Conservation (phyloP, 2,888 invertebrate species). For the Lordiphosa andalusiaca region DNA sequence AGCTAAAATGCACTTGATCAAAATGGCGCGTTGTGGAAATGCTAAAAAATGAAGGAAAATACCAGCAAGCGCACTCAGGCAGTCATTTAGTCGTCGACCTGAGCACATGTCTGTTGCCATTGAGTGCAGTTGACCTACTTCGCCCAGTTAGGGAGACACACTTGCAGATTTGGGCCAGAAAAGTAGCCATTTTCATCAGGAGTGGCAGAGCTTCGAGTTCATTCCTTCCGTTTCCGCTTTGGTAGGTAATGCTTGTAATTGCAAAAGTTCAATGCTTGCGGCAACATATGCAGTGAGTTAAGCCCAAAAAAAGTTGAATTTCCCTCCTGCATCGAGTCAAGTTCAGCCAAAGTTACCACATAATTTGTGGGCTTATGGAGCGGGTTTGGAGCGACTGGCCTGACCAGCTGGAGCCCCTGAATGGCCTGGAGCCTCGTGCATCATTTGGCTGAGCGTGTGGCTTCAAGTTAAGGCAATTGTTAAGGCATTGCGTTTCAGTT, state of each 20-base stretch:
- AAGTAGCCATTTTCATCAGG: slow-evolving; percentile 48
- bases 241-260: slow-evolving; percentile 60
- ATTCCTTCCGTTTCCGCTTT: slow-evolving; percentile 41
- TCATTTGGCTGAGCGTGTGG: slow-evolving; percentile 41
- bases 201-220: slow-evolving; percentile 22
- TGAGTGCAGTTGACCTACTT: slow-evolving; percentile 67
- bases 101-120: slow-evolving; percentile 59
- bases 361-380: slow-evolving; percentile 20
- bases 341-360: slow-evolving; percentile 40
- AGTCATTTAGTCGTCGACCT: slow-evolving; percentile 11
- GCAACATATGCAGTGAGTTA: slow-evolving; percentile 32
- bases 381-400: slow-evolving; percentile 35
- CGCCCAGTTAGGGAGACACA: slow-evolving; percentile 28
- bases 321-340: slow-evolving; percentile 11
- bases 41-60: slow-evolving; percentile 3
- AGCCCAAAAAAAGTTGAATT: slow-evolving; percentile 13
- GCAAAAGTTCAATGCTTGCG: slow-evolving; percentile 57
- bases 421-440: slow-evolving; percentile 31
- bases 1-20: slow-evolving; percentile 67
- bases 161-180: slow-evolving; percentile 29
- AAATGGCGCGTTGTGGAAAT: slow-evolving; percentile 53
- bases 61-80: slow-evolving; percentile 6
- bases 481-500: slow-evolving; percentile 15
- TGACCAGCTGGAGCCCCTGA: slow-evolving; percentile 15
- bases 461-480: slow-evolving; percentile 23